A percentile compares a stretch with the other conserved stretches of the same genome.
phyloP scores from a whole-genome alignment of 2,113 vertebrate species.

The Lucifuga dentata region DNA sequence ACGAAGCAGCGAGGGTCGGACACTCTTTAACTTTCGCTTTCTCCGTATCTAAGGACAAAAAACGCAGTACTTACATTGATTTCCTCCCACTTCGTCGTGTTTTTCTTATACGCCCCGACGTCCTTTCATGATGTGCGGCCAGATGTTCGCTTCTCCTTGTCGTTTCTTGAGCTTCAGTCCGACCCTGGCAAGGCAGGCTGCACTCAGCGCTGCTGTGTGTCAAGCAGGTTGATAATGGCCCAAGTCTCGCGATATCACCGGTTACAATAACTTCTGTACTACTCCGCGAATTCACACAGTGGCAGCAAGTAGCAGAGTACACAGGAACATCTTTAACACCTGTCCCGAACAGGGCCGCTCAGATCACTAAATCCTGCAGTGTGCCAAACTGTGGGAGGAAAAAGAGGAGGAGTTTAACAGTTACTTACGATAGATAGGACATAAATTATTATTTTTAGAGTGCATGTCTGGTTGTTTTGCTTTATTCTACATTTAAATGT shows the following conservation, averaged over 20 bases:
- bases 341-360: slow-evolving; percentile 39
- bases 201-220: slow-evolving; percentile 82
- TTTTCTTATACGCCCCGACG: slow-evolving; percentile 58
- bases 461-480: background rate
- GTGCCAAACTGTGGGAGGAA: background rate
- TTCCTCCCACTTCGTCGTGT: slow-evolving; percentile 53
- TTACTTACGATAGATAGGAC: background rate
- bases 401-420: background rate
- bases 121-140: slow-evolving; percentile 83
- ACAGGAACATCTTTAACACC: slow-evolving; percentile 68
- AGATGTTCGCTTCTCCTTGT: slow-evolving; percentile 84
- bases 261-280: slow-evolving; percentile 81
- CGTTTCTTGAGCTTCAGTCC: slow-evolving; percentile 80
- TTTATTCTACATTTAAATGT: no score
- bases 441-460: no score
- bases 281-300: slow-evolving; percentile 81
- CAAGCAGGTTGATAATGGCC: slow-evolving; percentile 89
- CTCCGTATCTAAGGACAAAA: slow-evolving; percentile 20
- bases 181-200: slow-evolving; percentile 82
- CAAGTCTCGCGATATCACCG: slow-evolving; percentile 89
- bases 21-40: slow-evolving; percentile 79
- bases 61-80: slow-evolving; percentile 74
- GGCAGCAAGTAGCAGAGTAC: slow-evolving; percentile 81
- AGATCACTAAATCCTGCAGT: background rate
- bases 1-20: slow-evolving; percentile 55